Base-by-base conservation (phyloP, 1,140 invertebrate genomes). In the Callitettix versicolor region DNA sequence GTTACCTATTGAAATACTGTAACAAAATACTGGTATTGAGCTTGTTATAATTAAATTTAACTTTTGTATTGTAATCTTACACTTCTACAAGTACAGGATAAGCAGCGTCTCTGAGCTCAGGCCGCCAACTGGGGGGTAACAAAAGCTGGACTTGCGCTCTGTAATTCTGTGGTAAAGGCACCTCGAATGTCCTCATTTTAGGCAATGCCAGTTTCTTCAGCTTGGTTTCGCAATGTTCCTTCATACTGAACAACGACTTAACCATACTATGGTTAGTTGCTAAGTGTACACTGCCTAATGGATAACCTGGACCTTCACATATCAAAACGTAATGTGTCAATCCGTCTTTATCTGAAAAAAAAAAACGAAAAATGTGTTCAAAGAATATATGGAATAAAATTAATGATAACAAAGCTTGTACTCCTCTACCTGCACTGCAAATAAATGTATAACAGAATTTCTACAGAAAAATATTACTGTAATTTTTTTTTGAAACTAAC, bases 21-120 rank as follows among this genome's bases (percentile, higher is more conserved):
- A n/a, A n/a, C n/a, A n/a, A n/a, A n/a, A n/a, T n/a, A n/a, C n/a
- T n/a, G n/a, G n/a, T n/a, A n/a, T n/a, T n/a, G n/a, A n/a, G n/a
- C n/a, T n/a, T n/a, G n/a, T n/a, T n/a, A n/a, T n/a, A n/a, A n/a
- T n/a, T n/a, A n/a, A n/a, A n/a, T n/a, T n/a, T n/a, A n/a, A n/a
- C n/a, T n/a, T n/a, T n/a, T n/a, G n/a, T n/a, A n/a, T n/a, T n/a
- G n/a, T n/a, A n/a, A n/a, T n/a, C 79, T 74, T 74, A 85, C 76
- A 90, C 85, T 72, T 90, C 84, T 44, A 90, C 85, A 43, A 90
- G 76, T 9, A 88, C 85, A 7, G 86, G 86, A 72, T 88, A 90
- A 21, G 86, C 85, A 24, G 86, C 86, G 68, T 90, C 86, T 14
- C 86, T 71, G 5, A 90, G 73, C 65, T 90, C 86, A 66, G 86